Base-by-base conservation (phyloP, 1,140 invertebrate species). In the Lutraria rhynchaena region DNA sequence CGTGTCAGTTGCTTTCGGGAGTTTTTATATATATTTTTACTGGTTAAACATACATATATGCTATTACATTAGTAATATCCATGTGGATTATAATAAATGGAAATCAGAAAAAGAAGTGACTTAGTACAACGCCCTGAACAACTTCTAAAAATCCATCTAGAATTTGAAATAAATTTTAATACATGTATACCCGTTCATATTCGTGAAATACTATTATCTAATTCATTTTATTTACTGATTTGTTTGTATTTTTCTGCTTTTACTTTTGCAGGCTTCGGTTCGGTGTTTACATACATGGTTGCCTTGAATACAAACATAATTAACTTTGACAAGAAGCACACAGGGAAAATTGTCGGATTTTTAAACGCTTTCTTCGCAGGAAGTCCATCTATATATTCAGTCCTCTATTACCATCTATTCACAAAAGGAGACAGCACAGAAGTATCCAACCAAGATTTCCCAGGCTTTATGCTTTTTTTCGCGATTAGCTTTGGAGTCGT, bases 221-320 rank as follows among this genome's bases (percentile, higher is more conserved):
- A n/a, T n/a, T n/a, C n/a, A n/a, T n/a, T n/a, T n/a, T n/a, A n/a
- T n/a, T n/a, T n/a, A 7, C 0, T 60, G 0, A 19, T 0, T 22
- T 60, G 0, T 0, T 29, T 22, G 15, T n/a, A 5, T 63, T 60
- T 0, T 41, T 31, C 3, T 53, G 29, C 71, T 58, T 61, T 15
- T 70, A 17, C 51, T 53, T 55, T 83, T 82, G 35, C 81, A 87
- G 86, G 83, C 17, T 44, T 85, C 15, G 83, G 86, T 15, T 82
- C 83, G 0, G 74, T 85, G 24, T 87, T 82, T 29, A 83, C 82
- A 13, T 87, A 87, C 35, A 85, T 87, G 82, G 81, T 83, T 4
- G 86, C 83, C 2, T 53, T 87, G 3, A 83, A 81, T 24, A 85
- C 86, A 46, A 87, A 87, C 29, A 70, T 87, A 1, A 82, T 81